Conservation (phyloP, 2,113 vertebrate species). For the Prietella phreatophila region DNA sequence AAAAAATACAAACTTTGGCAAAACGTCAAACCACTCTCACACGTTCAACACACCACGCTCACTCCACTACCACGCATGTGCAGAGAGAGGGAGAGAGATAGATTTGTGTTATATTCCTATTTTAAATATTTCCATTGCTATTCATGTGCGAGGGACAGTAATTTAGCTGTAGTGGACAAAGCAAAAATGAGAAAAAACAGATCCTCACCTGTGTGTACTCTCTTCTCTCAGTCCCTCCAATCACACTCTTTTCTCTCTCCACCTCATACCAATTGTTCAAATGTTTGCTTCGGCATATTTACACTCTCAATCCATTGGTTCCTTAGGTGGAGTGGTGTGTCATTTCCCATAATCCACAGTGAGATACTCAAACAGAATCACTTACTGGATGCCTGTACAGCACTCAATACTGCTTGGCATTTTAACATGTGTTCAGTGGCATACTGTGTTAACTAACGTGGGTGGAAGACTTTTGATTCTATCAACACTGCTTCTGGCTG, state of each 20-base stretch:
- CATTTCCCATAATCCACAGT: conserved; percentile 32
- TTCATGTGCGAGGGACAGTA: not conserved
- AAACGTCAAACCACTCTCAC: no score
- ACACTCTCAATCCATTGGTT: conserved; percentile 42
- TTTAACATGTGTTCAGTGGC: conserved; percentile 41
- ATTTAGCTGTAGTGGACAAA: not conserved
- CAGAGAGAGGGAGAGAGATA: not conserved
- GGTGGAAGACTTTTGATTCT: conserved; percentile 35
- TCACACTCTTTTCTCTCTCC: not conserved
- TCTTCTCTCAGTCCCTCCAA: not conserved
- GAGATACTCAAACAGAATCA: conserved; percentile 30
- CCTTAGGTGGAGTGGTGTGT: conserved; percentile 37
- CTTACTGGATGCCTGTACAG: conserved; percentile 22
- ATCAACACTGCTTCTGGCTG: conserved; percentile 20
- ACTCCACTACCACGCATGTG: no score
- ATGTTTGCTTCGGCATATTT: conserved; percentile 43
- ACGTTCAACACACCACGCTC: no score
- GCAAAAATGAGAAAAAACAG: not conserved
- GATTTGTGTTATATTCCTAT: not conserved
- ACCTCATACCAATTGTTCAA: conserved; percentile 43
- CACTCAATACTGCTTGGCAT: conserved; percentile 36
- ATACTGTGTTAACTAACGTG: conserved; percentile 18
- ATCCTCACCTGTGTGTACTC: not conserved
- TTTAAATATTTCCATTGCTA: not conserved
- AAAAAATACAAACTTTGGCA: no score